Base-by-base conservation (phyloP, 2,888 invertebrate species). In the Diaprepes abbreviatus region DNA sequence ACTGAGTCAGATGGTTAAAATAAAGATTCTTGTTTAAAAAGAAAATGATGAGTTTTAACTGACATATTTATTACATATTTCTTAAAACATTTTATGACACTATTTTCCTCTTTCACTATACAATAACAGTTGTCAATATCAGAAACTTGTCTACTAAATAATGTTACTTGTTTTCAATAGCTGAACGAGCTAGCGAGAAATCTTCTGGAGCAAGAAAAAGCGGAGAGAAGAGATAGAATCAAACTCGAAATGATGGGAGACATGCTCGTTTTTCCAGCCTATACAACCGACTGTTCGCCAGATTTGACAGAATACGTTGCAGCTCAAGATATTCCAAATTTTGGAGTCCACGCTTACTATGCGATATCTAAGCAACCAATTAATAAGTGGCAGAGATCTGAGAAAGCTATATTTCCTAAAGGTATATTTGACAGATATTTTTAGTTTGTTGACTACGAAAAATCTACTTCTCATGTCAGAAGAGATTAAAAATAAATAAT, bases 331-430 rank as follows among this genome's bases (percentile, higher is more conserved):
- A 86, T 87, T 65, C 85, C 85, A 31, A 80, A 83, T 66, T 86
- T 85, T 76, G 87, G 87, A 1, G 81, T 85, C 10, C 87, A 87
- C 64, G 85, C 83, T n/a, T 87, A 84, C 73, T 87, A 85, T 73
- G 87, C 86, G 0, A 77, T 85, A 48, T 86, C 86, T 6, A 81
- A 77, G 14, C 83, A 86, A 66, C 85, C 86, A 0, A 69, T 87
- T 10, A 75, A 81, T n/a, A 77, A 77, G 31, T 86, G 86, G 86
- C 76, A 80, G 7, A 78, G 80, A 40, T 63, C 81, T 1, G 81
- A 84, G 7, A 80, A 79, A 38, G 82, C 79, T 1, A 73, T 82
- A 7, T 75, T 84, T 55, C 82, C 83, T 7, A 81, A 80, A 80
- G 77, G 81, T 76, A 58, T 24, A 4, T 24, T n/a, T n/a, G n/a